Conservation (phyloP, 2,113 vertebrate species). For the Hucho hucho region DNA sequence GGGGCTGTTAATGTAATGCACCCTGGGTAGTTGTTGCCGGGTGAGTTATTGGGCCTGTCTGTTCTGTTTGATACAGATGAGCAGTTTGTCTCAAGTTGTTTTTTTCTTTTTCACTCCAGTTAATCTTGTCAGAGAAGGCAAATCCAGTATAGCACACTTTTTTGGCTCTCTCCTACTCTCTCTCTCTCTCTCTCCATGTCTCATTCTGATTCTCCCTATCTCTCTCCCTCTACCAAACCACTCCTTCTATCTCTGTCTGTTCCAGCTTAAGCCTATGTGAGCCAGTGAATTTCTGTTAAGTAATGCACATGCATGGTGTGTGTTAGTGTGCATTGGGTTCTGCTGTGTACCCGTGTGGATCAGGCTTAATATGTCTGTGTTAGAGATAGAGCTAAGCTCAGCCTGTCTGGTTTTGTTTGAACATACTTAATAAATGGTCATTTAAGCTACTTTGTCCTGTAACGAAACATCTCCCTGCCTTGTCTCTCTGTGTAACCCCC, state of each 20-base stretch:
- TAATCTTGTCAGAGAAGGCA: slow-evolving; percentile 28
- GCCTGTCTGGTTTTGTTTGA: neutral
- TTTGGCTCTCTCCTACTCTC: neutral
- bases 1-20: neutral
- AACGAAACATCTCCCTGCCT: slow-evolving; percentile 9
- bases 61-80: slow-evolving; percentile 10
- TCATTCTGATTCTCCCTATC: too few species aligned
- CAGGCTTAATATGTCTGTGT: neutral
- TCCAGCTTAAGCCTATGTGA: too few species aligned
- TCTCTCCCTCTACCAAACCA: neutral
- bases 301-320: neutral
- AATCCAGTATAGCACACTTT: slow-evolving; percentile 27
- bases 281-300: neutral
- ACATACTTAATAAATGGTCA: neutral
- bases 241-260: slow-evolving; percentile 1
- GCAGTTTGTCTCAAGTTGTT: slow-evolving; percentile 7
- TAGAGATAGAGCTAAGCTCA: neutral
- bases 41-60: slow-evolving; percentile 5
- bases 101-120: slow-evolving; percentile 20
- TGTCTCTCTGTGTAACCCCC: neutral
- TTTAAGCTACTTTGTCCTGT: slow-evolving; percentile 9
- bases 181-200: neutral
- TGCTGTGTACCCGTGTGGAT: neutral
- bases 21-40: slow-evolving; percentile 12
- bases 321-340: neutral